Percentiles rank a stretch among this genome's conserved stretches.
These are phyloP conservation scores for Pandemis corylana DNA, from an alignment of 2,888 invertebrate species.

Conservation along the genomic window DNA sequence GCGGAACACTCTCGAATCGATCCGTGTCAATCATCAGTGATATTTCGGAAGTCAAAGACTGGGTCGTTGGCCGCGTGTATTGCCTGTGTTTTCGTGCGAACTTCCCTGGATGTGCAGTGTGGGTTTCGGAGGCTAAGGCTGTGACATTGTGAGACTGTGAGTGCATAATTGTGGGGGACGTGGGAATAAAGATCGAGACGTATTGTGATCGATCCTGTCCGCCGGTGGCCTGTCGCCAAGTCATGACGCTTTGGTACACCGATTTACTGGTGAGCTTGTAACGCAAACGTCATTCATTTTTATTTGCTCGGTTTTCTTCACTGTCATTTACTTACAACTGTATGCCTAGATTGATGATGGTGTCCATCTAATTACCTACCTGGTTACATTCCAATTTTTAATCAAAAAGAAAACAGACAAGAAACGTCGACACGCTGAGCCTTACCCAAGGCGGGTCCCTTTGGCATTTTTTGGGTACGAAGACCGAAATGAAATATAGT, in stretches of 20 bases:
- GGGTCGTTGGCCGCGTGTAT: slow-evolving; percentile 61
- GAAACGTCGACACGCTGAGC: too few species aligned
- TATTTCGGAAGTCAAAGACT: slow-evolving; percentile 55
- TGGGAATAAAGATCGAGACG: slow-evolving; percentile 75
- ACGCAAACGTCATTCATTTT: neutral
- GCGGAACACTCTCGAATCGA: slow-evolving; percentile 50
- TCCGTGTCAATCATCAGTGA: slow-evolving; percentile 51
- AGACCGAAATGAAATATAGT: neutral
- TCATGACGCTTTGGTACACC: slow-evolving; percentile 83
- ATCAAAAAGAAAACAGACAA: too few species aligned
- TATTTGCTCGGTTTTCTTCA: slow-evolving; percentile 10
- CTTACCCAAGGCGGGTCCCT: too few species aligned
- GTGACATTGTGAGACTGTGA: slow-evolving; percentile 55
- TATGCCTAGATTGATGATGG: too few species aligned
- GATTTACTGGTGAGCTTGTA: slow-evolving; percentile 79
- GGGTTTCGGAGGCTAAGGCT: slow-evolving; percentile 50
- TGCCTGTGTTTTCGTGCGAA: slow-evolving; percentile 55
- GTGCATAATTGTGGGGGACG: slow-evolving; percentile 65
- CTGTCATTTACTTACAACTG: slow-evolving; percentile 6
- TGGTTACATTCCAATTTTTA: neutral
- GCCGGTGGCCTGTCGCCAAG: slow-evolving; percentile 77
- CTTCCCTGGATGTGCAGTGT: slow-evolving; percentile 40
- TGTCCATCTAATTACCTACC: neutral
- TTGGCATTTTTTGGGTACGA: too few species aligned
- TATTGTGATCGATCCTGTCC: slow-evolving; percentile 64